Conservation (phyloP, 2,888 invertebrate genomes). For the Celastrina argiolus region DNA sequence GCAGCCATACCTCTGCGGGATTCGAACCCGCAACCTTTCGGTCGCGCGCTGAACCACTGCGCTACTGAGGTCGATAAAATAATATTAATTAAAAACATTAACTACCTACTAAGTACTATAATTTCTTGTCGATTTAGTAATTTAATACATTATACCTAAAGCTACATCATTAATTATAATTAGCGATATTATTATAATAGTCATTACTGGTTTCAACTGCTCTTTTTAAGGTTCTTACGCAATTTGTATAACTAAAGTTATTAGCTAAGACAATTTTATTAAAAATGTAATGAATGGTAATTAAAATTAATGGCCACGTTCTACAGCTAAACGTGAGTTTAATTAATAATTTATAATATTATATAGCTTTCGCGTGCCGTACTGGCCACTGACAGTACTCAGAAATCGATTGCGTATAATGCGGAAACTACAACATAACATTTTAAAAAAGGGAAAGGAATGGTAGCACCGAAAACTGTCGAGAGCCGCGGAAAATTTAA, state of each 20-base stretch:
- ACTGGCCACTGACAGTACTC: background rate
- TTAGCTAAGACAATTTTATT: background rate
- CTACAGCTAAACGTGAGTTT: constrained; percentile 24
- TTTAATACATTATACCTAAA: background rate
- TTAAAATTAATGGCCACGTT: constrained; percentile 17
- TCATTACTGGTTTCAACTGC: background rate
- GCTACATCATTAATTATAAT: background rate
- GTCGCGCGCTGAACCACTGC: too few relatives aligned
- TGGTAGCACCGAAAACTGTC: background rate
- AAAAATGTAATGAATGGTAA: constrained; percentile 12
- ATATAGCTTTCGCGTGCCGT: constrained; percentile 16
- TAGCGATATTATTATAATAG: background rate
- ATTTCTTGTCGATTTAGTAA: background rate
- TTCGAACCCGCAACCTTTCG: too few relatives aligned
- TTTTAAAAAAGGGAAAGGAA: constrained; percentile 3
- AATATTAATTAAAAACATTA: too few relatives aligned
- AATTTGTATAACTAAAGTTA: background rate
- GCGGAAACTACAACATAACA: background rate
- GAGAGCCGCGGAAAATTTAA: background rate
- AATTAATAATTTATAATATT: constrained; percentile 22
- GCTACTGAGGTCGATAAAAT: too few relatives aligned
- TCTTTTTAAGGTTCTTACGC: background rate
- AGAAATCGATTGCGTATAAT: background rate
- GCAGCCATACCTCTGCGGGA: too few relatives aligned
- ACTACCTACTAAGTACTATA: too few relatives aligned